Base-by-base conservation (phyloP, 2,888 invertebrate species). In the Griposia aprilina region DNA sequence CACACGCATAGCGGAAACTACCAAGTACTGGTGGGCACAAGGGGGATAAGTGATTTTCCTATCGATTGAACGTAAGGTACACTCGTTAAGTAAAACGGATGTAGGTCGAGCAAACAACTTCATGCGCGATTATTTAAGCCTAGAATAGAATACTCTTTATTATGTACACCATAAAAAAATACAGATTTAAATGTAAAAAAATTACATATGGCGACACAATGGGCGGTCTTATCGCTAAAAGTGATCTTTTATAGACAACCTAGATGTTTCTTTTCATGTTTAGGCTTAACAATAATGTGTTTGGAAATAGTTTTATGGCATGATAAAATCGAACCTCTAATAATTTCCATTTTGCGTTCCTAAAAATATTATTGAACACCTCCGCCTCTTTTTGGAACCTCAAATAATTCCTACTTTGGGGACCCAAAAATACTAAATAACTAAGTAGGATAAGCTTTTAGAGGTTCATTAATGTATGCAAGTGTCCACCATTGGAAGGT, bases 81-180 rank as follows among this genome's bases (percentile, higher is more conserved):
- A 90, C 91, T 91, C 89, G 90, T 92, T 92, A 91, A 92, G 91
- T 91, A 92, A 92, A 90, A 90, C 90, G 89, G 89, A 93, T 92
- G 91, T 92, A 91, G 91, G 91, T 90, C 92, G 89, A 88, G 79
- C 84, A 88, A 88, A 89, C 89, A 80, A 86, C 74, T 86, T 84
- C 68, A 87, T 86, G 85, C 80, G 87, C 88, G 89, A 92, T 91
- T 91, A 91, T 89, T 91, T 89, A 87, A 85, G 85, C 83, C 84
- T 88, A 85, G 74, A 90, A 36, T 36, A 36, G 30, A 36, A 36
- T 36, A 36, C 30, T 36, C 30, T 36, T 36, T 36, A 36, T 36
- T 36, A 36, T 36, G 30, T 36, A 36, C 30, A 36, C 30, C 30
- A 36, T 36, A 36, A 36, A 36, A 36, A 36, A 36, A 36, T 36